Percentiles rank a stretch among this genome's conserved stretches.
phyloP scores from a whole-genome alignment of 2,888 invertebrate species.

The Amitus sp. region DNA sequence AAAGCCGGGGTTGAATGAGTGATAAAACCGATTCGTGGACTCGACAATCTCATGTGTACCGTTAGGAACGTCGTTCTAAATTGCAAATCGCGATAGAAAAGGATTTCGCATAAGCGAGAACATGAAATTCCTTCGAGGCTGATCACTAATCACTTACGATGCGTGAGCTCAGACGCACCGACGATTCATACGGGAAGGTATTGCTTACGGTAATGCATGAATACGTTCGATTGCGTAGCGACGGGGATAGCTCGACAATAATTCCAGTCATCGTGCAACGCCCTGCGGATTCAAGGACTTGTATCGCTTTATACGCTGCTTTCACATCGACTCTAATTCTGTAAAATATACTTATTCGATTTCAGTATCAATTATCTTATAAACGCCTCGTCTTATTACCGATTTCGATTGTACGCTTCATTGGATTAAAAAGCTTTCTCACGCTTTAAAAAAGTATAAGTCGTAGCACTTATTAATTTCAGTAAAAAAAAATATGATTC shows the following conservation, averaged over 20 bases:
- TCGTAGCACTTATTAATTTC: no score
- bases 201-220: constrained; percentile 40
- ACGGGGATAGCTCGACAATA: constrained; percentile 32
- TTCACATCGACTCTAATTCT: constrained; percentile 15
- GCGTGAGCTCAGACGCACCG: constrained; percentile 22
- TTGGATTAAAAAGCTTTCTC: no score
- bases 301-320: constrained; percentile 17
- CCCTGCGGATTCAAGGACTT: constrained; percentile 37
- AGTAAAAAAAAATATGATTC: no score
- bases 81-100: constrained; percentile 31
- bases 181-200: constrained; percentile 34
- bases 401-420: no score
- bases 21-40: neutral
- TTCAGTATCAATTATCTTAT: neutral
- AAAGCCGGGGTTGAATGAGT: neutral
- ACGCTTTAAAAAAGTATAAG: no score
- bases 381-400: no score
- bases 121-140: constrained; percentile 30
- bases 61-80: constrained; percentile 32
- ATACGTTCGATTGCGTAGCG: constrained; percentile 33
- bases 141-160: constrained; percentile 28
- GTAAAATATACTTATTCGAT: neutral
- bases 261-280: constrained; percentile 36
- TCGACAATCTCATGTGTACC: constrained; percentile 8
- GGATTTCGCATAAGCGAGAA: constrained; percentile 20